Percentiles rank a stretch among this genome's conserved stretches.
phyloP scores from a whole-genome alignment of 2,113 vertebrate genomes.

The Chaetops frenatus region DNA sequence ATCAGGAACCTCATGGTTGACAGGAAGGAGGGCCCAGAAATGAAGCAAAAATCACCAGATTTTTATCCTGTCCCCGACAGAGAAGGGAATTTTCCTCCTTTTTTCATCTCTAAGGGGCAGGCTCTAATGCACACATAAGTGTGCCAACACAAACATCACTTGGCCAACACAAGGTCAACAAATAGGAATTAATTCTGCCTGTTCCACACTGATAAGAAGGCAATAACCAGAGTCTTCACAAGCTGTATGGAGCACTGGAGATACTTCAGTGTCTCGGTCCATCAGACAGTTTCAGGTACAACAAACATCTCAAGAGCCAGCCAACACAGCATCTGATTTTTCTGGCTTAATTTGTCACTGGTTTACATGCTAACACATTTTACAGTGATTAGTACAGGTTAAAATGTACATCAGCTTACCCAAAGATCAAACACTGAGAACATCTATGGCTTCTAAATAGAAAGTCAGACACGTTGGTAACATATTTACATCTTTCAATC shows the following conservation, averaged over 20 bases:
- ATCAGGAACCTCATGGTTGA: neutral
- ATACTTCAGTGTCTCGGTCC: neutral
- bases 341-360: neutral
- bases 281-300: neutral
- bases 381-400: neutral
- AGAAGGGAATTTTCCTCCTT: neutral
- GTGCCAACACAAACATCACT: no score
- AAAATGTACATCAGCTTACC: neutral
- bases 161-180: neutral
- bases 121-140: neutral
- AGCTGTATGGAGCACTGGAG: neutral
- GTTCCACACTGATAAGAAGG: neutral
- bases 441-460: constrained; percentile 51
- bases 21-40: neutral
- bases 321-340: neutral
- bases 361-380: neutral
- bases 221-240: neutral
- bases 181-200: neutral
- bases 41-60: neutral
- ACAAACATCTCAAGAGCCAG: neutral
- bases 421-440: constrained; percentile 6
- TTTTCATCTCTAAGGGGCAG: neutral
- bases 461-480: neutral
- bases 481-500: constrained; percentile 27
- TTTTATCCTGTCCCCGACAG: neutral